phyloP scores from a whole-genome alignment of 2,888 invertebrate species.

The Agrypnus murinus region DNA sequence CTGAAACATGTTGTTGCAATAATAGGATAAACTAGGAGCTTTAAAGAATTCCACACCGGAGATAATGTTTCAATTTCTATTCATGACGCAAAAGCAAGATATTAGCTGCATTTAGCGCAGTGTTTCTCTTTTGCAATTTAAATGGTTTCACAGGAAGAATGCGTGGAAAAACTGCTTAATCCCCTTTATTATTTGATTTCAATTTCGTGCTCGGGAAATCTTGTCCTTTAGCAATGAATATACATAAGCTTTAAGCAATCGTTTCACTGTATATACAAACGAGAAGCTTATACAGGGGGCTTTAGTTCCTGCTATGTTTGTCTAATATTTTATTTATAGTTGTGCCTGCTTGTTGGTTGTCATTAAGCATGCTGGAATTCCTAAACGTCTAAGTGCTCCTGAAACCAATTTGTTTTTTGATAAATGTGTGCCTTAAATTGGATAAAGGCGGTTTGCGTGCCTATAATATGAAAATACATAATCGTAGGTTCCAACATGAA shows the following conservation, averaged over 20 bases:
- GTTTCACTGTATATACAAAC: background rate
- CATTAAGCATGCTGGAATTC: conserved; percentile 27
- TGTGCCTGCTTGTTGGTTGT: conserved; percentile 27
- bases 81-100: conserved; percentile 65
- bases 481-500: too few relatives aligned
- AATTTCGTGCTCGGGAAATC: conserved; percentile 45
- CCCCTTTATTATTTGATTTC: conserved; percentile 49
- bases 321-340: conserved; percentile 39
- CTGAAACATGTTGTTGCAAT: conserved; percentile 37
- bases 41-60: conserved; percentile 42
- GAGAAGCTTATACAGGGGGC: conserved; percentile 23
- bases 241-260: conserved; percentile 27
- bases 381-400: conserved; percentile 19
- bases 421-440: conserved; percentile 9
- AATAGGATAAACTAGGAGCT: conserved; percentile 44
- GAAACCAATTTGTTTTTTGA: conserved; percentile 28
- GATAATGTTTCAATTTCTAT: conserved; percentile 65
- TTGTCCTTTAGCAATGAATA: conserved; percentile 43
- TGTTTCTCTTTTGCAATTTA: conserved; percentile 65
- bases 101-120: conserved; percentile 65
- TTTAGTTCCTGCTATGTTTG: conserved; percentile 15
- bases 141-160: conserved; percentile 49
- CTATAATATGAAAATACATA: too few relatives aligned
- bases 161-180: conserved; percentile 49
- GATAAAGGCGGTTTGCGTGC: conserved; percentile 22